These are phyloP conservation scores for Aphelinus atriplicis DNA, from an alignment of 1,140 invertebrate genomes.

Conservation along the genomic window DNA sequence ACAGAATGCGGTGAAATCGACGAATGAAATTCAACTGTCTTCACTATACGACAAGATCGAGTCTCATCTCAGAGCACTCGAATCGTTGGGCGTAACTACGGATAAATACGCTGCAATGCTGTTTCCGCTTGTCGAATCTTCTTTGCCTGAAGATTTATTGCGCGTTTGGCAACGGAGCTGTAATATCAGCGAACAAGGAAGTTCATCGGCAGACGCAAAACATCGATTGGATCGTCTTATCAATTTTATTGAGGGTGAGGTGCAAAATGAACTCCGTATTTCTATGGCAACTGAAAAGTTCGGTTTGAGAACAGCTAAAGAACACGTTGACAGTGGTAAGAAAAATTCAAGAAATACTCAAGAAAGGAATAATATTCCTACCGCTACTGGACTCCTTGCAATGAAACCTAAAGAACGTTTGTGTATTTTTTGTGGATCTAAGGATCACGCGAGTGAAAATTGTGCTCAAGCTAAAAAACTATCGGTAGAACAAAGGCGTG, in stretches of 20 bases:
- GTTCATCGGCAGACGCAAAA: conserved; percentile 9
- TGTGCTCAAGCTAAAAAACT: conserved; percentile 35
- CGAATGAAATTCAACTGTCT: background rate
- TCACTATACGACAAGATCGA: conserved; percentile 48
- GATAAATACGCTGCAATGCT: conserved; percentile 52
- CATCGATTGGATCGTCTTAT: conserved; percentile 43
- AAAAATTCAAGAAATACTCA: background rate
- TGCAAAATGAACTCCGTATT: conserved; percentile 47
- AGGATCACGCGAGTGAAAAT: conserved; percentile 7
- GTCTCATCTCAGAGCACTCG: conserved; percentile 35
- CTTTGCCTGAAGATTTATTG: conserved; percentile 50
- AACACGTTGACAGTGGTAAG: background rate
- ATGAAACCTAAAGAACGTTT: conserved; percentile 8
- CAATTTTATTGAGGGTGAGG: conserved; percentile 46
- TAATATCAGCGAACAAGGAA: conserved; percentile 38
- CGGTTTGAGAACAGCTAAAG: background rate
- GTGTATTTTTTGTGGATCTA: conserved; percentile 38
- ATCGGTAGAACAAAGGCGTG: conserved; percentile 14
- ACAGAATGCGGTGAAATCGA: conserved; percentile 31
- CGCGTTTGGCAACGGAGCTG: conserved; percentile 44
- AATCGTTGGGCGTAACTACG: conserved; percentile 49
- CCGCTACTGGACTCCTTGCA: conserved; percentile 28
- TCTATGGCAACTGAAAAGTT: conserved; percentile 40
- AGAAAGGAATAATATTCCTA: conserved; percentile 24
- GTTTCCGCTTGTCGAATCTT: conserved; percentile 53